These are phyloP conservation scores for Crocuta crocuta DNA, from an alignment of 2,113 vertebrate genomes.

Conservation along the genomic window DNA sequence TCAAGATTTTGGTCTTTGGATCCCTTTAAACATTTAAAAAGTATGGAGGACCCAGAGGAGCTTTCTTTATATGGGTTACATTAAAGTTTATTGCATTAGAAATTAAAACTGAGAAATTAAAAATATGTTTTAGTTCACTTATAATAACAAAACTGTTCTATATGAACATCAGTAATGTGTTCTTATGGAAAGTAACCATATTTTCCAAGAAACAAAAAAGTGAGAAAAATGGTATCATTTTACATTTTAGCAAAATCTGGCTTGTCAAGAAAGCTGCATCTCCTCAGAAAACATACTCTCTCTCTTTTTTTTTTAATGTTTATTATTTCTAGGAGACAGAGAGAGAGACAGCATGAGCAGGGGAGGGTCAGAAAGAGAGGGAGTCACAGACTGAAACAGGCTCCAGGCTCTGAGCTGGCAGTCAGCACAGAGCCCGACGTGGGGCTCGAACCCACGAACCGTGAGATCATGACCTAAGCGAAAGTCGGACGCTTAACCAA, in stretches of 20 bases:
- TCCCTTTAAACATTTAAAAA: neutral
- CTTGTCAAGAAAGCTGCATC: neutral
- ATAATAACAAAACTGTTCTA: neutral
- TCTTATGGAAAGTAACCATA: neutral
- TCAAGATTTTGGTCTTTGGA: neutral
- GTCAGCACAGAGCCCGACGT: too few relatives aligned
- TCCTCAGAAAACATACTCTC: neutral
- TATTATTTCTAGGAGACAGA: too few relatives aligned
- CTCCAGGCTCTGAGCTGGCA: too few relatives aligned
- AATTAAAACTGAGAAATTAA: neutral
- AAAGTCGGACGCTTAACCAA: too few relatives aligned
- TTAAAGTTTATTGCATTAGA: neutral
- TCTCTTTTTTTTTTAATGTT: too few relatives aligned
- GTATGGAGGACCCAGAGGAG: neutral
- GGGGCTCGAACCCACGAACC: too few relatives aligned
- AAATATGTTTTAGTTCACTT: neutral
- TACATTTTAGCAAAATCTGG: slow-evolving; percentile 43
- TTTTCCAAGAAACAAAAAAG: neutral
- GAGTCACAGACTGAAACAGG: too few relatives aligned
- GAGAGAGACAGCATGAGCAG: too few relatives aligned
- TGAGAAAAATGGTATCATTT: neutral
- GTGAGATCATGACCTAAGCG: too few relatives aligned
- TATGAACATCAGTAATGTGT: neutral
- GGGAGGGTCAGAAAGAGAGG: too few relatives aligned
- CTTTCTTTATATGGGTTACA: neutral